A percentile compares a stretch with the other conserved stretches of the same genome.
Conservation (phyloP, 2,113 vertebrate species). For the Rhabdomys dilectus region DNA sequence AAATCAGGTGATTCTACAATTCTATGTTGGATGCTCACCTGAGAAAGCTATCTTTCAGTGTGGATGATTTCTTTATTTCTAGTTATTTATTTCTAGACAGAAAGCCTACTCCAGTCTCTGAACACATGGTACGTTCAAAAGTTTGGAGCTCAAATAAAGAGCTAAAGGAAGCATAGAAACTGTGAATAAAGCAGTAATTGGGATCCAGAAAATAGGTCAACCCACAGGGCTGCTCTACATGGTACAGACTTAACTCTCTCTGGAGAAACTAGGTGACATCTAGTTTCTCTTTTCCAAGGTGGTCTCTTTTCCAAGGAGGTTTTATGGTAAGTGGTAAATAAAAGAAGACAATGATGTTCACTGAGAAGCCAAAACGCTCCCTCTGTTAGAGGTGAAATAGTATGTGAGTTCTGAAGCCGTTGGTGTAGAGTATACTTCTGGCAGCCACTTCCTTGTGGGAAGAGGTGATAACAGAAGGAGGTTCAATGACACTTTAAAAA, state of each 20-base stretch:
- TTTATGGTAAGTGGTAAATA: neutral
- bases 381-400: neutral
- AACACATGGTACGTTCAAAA: neutral
- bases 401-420: neutral
- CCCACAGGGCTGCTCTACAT: accelerated
- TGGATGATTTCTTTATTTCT: conserved; percentile 56
- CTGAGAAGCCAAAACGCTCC: neutral
- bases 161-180: neutral
- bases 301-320: neutral
- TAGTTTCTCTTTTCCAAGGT: too few relatives aligned
- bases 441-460: neutral
- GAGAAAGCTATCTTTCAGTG: conserved; percentile 46
- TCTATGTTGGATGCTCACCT: conserved; percentile 57
- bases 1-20: conserved; percentile 61
- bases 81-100: conserved; percentile 25
- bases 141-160: neutral
- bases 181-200: too few relatives aligned
- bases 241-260: neutral
- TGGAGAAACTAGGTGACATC: neutral
- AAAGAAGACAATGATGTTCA: neutral
- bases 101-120: neutral
- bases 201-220: neutral
- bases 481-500: neutral
- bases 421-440: neutral
- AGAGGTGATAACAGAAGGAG: neutral